Percentiles rank a stretch among this genome's conserved stretches.
Evolutionary conservation across 2,888 invertebrate species (phyloP).

Genomic region (Uropetala carovei): DNA sequence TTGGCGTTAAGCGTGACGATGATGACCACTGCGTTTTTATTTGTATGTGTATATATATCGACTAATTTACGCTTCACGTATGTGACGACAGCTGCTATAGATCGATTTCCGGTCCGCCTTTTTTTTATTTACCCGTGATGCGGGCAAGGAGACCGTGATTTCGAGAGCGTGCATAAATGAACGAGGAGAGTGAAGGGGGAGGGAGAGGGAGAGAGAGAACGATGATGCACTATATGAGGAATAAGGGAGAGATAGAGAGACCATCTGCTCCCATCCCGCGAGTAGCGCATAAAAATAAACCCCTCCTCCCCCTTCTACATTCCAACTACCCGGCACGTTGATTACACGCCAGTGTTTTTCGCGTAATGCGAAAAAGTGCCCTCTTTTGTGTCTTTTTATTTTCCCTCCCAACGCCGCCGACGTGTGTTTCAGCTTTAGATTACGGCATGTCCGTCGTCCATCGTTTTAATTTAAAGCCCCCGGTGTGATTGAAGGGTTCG

Average conservation of each 20-base stretch:
- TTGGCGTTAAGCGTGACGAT: no score
- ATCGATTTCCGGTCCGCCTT: neutral
- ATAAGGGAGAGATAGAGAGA: no score
- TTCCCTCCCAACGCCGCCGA: neutral
- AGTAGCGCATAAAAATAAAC: neutral
- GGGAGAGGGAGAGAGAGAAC: neutral
- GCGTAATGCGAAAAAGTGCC: conserved; percentile 14
- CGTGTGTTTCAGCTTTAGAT: conserved; percentile 34
- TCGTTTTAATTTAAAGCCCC: conserved; percentile 59
- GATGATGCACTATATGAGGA: neutral
- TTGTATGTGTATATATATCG: neutral
- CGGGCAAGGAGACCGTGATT: neutral
- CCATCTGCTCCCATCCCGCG: neutral
- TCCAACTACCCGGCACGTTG: conserved; percentile 26
- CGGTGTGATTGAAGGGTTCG: conserved; percentile 55
- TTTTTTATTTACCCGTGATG: neutral
- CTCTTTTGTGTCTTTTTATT: neutral
- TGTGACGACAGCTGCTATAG: neutral
- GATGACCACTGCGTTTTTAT: no score
- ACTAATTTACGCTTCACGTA: conserved; percentile 1
- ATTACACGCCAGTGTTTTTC: conserved; percentile 17
- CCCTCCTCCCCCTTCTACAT: no score
- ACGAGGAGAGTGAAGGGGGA: neutral
- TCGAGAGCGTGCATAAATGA: neutral
- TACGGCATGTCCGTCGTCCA: neutral